Evolutionary conservation across 1,140 invertebrate genomes (phyloP).

Genomic region (Bicyclus anynana): DNA sequence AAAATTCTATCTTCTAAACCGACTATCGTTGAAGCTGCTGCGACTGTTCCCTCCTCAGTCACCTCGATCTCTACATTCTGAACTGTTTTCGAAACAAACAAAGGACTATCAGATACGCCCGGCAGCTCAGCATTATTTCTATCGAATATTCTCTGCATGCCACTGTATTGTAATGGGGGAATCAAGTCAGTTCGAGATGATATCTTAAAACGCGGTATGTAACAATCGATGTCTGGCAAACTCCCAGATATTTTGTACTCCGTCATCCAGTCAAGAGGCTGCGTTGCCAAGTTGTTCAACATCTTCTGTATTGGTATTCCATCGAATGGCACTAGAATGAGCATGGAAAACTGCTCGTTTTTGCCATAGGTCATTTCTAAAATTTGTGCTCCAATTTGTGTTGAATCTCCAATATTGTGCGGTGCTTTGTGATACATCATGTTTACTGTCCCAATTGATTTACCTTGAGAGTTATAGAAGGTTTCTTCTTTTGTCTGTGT

Average conservation of each 20-base stretch:
- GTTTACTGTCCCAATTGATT: constrained; percentile 68
- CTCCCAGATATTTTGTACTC: constrained; percentile 58
- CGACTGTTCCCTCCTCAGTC: constrained; percentile 85
- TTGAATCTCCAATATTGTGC: constrained; percentile 50
- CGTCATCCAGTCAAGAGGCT: constrained; percentile 74
- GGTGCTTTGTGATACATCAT: constrained; percentile 77
- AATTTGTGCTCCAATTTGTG: constrained; percentile 76
- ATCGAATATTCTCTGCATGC: constrained; percentile 82
- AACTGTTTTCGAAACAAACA: constrained; percentile 77
- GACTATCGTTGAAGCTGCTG: constrained; percentile 80
- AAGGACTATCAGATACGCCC: constrained; percentile 77
- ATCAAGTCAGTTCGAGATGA: constrained; percentile 79
- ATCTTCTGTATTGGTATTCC: constrained; percentile 56
- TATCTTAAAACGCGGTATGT: constrained; percentile 82
- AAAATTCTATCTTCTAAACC: constrained; percentile 76
- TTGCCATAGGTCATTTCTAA: constrained; percentile 83
- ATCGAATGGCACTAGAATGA: constrained; percentile 81
- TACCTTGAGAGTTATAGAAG: constrained; percentile 74
- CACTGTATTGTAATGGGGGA: constrained; percentile 78
- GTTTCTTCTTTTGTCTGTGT: constrained; percentile 73
- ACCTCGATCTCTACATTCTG: constrained; percentile 86
- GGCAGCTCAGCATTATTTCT: constrained; percentile 79
- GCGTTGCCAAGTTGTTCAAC: constrained; percentile 69
- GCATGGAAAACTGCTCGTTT: constrained; percentile 80
- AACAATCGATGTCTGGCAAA: constrained; percentile 75